Evolutionary conservation across 1,140 invertebrate species (phyloP).

Genomic region (Zaprionus lachaisei): DNA sequence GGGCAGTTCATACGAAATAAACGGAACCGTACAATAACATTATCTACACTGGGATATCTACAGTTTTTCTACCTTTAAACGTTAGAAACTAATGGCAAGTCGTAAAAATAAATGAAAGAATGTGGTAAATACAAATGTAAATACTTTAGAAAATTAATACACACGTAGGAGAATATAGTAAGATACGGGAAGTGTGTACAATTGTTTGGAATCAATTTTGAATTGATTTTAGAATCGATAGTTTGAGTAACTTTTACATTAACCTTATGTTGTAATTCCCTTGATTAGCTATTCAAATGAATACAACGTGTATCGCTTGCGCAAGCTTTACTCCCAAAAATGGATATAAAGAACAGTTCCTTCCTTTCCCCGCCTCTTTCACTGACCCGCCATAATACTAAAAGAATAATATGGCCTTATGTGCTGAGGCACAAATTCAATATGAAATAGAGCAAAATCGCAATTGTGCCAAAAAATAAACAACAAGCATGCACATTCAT

Average conservation of each 20-base stretch:
- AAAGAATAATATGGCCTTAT: not conserved
- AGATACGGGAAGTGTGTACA: not conserved
- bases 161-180: not conserved
- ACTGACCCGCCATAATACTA: not conserved
- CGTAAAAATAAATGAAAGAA: not conserved
- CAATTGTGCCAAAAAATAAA: slow-evolving; percentile 8
- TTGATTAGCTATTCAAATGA: not conserved
- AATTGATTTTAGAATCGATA: not conserved
- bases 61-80: not conserved
- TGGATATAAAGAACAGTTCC: not conserved
- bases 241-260: not conserved
- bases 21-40: not conserved
- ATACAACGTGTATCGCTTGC: not conserved
- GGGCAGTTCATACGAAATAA: slow-evolving; percentile 4
- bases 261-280: not conserved
- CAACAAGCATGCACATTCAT: not conserved
- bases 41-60: not conserved
- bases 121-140: not conserved
- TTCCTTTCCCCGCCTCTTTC: not conserved
- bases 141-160: not conserved
- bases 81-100: not conserved
- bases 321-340: not conserved
- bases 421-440: not conserved
- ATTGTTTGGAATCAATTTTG: not conserved
- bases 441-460: slow-evolving; percentile 1